A percentile compares a stretch with the other conserved stretches of the same genome.
Conservation (phyloP, 2,797 vertebrate species). For the Menidia menidia region DNA sequence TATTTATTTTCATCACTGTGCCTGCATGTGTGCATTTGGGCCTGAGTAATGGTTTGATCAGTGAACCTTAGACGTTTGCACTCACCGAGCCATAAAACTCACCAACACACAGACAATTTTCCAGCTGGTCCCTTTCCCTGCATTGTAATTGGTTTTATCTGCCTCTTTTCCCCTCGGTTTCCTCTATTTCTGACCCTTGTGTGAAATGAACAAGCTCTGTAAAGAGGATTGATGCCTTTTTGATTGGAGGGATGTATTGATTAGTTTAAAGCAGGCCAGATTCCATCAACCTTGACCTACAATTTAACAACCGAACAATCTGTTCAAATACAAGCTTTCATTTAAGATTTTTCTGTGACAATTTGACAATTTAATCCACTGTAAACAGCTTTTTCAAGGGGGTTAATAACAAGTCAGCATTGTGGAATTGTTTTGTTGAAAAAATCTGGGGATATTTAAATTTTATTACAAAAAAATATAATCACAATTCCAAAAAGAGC, state of each 20-base stretch:
- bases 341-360: not conserved
- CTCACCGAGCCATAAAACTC: conserved; percentile 21
- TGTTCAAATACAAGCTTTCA: not conserved
- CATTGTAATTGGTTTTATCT: conserved; percentile 21
- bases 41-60: conserved; percentile 6
- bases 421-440: too few species aligned
- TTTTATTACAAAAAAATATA: too few species aligned
- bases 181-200: not conserved
- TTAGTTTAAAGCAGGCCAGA: conserved; percentile 21
- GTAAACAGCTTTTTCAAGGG: not conserved
- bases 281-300: conserved; percentile 10
- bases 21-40: not conserved
- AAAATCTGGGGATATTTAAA: not conserved
- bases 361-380: not conserved
- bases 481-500: too few species aligned
- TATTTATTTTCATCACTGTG: not conserved
- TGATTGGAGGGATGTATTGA: conserved; percentile 17
- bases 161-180: not conserved
- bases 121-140: not conserved
- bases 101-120: not conserved
- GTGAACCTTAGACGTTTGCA: conserved; percentile 35
- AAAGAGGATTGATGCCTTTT: not conserved
- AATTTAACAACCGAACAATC: not conserved
- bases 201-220: conserved; percentile 1
- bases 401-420: not conserved